Percentiles rank a stretch among this genome's conserved stretches.
These are phyloP conservation scores for Agapornis canus DNA, from an alignment of 2,797 vertebrate genomes.

Conservation along the genomic window DNA sequence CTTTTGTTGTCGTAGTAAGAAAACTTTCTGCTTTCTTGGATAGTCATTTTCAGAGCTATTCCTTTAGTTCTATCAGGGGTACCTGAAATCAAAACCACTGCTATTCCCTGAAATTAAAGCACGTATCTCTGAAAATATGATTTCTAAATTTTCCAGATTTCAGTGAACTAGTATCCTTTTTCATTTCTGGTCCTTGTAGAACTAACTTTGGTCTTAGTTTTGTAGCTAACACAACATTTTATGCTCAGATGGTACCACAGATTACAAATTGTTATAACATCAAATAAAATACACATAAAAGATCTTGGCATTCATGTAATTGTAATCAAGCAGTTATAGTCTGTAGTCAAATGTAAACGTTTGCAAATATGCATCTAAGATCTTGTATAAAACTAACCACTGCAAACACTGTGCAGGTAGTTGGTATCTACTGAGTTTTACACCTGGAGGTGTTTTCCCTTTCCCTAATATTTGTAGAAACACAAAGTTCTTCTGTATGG, in stretches of 20 bases:
- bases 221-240: neutral
- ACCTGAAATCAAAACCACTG: neutral
- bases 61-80: neutral
- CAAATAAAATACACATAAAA: slow-evolving; percentile 12
- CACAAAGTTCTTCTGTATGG: neutral
- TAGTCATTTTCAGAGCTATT: neutral
- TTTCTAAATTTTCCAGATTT: neutral
- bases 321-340: neutral
- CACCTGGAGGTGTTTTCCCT: neutral
- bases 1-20: neutral
- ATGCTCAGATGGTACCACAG: neutral
- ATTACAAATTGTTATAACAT: neutral
- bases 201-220: neutral
- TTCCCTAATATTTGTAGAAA: neutral
- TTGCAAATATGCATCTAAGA: neutral
- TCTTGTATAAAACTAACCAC: neutral
- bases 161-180: neutral
- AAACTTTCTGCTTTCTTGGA: neutral
- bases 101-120: neutral
- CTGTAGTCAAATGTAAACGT: neutral
- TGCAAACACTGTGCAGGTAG: neutral
- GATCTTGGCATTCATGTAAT: neutral
- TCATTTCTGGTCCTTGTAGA: neutral
- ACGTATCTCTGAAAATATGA: neutral
- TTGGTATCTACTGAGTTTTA: neutral